Evolutionary conservation across 1,140 invertebrate genomes (phyloP), one percentile per base, ranked within the genome.

Genomic region (Drusus annulatus): DNA sequence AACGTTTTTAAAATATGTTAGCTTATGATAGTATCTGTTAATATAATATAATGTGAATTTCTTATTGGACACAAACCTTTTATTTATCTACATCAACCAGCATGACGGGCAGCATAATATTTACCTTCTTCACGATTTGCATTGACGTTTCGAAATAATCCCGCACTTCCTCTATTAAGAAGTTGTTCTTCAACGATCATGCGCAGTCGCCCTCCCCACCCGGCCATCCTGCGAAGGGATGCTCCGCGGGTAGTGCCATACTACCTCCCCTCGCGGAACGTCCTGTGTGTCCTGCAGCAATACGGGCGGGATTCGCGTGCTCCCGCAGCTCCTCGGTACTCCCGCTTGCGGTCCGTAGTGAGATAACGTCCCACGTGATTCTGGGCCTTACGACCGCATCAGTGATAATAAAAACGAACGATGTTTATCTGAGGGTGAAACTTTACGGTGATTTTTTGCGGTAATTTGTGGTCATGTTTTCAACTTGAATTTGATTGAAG

Each of bases 351-450:
- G n/a, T 19, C 65, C 65, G 65, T 50, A 69, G 65, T 50, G 36
- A 45, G 65, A 69, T 69, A 69, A 69, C 65, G 21, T 50, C 65
- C 65, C 62, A 69, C 65, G 65, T 69, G 65, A 69, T 69, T 69
- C 45, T 69, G 36, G 17, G 65, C 36, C 65, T 45, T 69, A 50
- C 65, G 65, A 25, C 17, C 36, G 45, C 17, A 69, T 50, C 36
- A 69, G 65, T 69, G 65, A 45, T 69, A 69, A 69, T 69, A 69
- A 69, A 45, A 45, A 50, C 23, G 31, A 50, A 69, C 10, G 62
- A 63, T 16, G 62, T 28, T 25, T 63, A 63, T 63, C 10, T n/a
- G 25, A 16, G 62, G n/a, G 54, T 19, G n/a, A 17, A 21, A 56
- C 54, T 56, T 56, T 56, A 17, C 7, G n/a, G n/a, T 21, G 19